These are phyloP conservation scores for Tricholauxania praeusta DNA, from an alignment of 2,888 invertebrate species.

Conservation along the genomic window DNA sequence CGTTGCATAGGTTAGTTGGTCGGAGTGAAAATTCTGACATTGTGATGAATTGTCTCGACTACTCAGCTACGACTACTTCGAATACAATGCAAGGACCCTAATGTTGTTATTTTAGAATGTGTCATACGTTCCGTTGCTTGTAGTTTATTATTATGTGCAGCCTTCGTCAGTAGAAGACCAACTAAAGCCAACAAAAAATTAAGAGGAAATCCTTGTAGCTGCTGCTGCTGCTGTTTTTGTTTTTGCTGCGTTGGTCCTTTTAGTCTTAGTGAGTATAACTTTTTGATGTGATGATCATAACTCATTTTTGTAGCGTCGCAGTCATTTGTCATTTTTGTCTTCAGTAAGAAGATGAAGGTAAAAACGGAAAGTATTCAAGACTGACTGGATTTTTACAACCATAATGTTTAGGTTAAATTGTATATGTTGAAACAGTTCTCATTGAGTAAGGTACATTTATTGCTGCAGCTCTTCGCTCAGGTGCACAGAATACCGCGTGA, in stretches of 20 bases:
- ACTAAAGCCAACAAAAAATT: not conserved
- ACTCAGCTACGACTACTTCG: not conserved
- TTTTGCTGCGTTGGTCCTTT: not conserved
- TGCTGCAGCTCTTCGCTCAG: too few species aligned
- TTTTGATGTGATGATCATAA: conserved; percentile 4
- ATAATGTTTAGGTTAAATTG: too few species aligned
- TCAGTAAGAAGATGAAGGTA: too few species aligned
- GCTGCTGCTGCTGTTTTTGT: not conserved
- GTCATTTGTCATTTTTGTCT: conserved; percentile 1
- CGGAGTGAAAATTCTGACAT: not conserved
- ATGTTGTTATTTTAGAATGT: not conserved
- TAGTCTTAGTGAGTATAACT: not conserved
- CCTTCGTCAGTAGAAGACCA: too few species aligned
- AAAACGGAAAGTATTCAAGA: too few species aligned
- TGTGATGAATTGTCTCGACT: conserved; percentile 13
- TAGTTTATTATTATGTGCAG: not conserved
- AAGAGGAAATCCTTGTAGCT: not conserved
- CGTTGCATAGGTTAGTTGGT: not conserved
- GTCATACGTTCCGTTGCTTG: not conserved
- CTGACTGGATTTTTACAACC: too few species aligned
- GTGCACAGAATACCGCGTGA: too few species aligned
- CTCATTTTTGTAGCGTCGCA: not conserved
- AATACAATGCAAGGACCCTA: not conserved
- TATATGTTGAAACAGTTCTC: too few species aligned
- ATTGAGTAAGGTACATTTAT: too few species aligned